phyloP scores from a whole-genome alignment of 2,113 vertebrate genomes.

The Cyprinodon tularosa region DNA sequence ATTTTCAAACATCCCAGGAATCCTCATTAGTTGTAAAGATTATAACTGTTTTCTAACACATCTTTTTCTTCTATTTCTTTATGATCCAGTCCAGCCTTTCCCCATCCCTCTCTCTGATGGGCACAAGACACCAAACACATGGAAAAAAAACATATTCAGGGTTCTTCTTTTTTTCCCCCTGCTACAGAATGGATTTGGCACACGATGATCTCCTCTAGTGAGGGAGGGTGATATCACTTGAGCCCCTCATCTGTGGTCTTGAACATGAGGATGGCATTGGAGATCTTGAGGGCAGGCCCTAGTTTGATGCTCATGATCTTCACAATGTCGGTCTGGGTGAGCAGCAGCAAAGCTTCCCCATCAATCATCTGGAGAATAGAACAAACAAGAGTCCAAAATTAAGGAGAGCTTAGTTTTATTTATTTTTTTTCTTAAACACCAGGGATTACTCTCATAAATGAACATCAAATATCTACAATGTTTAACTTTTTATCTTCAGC shows the following conservation, averaged over 20 bases:
- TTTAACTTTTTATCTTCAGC: too few relatives aligned
- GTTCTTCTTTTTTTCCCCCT: slow-evolving; percentile 43
- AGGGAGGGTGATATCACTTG: slow-evolving; percentile 80
- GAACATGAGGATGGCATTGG: slow-evolving; percentile 99
- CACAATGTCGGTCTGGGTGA: slow-evolving; percentile 97
- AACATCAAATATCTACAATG: too few relatives aligned
- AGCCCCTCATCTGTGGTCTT: slow-evolving; percentile 94
- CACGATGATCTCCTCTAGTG: slow-evolving; percentile 51
- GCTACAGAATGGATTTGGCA: slow-evolving; percentile 73
- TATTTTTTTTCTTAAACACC: background rate
- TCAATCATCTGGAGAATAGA: slow-evolving; percentile 89
- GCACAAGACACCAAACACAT: slow-evolving; percentile 77
- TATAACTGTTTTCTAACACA: background rate
- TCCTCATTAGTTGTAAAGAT: background rate
- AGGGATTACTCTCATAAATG: background rate
- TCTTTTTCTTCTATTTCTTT: slow-evolving; percentile 6
- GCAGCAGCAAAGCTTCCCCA: slow-evolving; percentile 94
- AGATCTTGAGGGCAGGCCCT: slow-evolving; percentile 97
- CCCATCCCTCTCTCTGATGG: slow-evolving; percentile 70
- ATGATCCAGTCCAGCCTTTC: background rate
- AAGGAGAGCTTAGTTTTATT: background rate
- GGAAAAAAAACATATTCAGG: slow-evolving; percentile 57
- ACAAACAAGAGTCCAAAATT: background rate
- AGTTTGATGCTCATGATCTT: slow-evolving; percentile 99
- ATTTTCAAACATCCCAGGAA: slow-evolving; percentile 1